phyloP scores from a whole-genome alignment of 2,888 invertebrate genomes.

The Protophormia terraenovae region DNA sequence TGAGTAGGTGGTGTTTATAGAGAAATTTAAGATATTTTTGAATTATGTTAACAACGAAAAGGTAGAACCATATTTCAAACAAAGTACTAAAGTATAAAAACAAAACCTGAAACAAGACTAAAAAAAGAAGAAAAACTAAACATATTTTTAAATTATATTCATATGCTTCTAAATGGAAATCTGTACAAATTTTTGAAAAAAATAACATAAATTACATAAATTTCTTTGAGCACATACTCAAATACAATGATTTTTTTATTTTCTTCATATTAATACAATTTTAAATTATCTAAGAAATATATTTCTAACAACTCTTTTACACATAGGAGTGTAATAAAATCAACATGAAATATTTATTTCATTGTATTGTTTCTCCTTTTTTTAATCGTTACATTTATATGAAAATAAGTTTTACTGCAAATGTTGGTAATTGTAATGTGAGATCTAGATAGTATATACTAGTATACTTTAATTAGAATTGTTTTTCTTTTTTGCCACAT shows the following conservation, averaged over 20 bases:
- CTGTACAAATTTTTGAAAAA: neutral
- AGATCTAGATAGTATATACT: neutral
- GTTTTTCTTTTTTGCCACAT: neutral
- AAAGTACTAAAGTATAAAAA: neutral
- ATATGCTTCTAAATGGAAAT: neutral
- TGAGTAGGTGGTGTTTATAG: slow-evolving; percentile 27
- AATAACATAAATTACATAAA: neutral
- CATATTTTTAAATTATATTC: neutral
- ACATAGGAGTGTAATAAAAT: neutral
- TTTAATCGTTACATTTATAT: neutral
- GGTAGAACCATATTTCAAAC: slow-evolving; percentile 46
- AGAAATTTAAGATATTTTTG: slow-evolving; percentile 38
- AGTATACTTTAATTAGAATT: slow-evolving; percentile 3
- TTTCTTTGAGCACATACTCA: neutral
- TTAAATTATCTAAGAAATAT: neutral
- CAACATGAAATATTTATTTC: neutral
- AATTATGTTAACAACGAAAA: slow-evolving; percentile 59
- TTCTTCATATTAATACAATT: neutral
- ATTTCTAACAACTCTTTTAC: neutral
- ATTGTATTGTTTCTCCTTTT: neutral
- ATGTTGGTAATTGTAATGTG: neutral
- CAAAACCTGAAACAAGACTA: neutral
- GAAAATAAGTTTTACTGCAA: neutral
- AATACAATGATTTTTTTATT: neutral
- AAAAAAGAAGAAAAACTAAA: neutral